Conservation (phyloP, 1,140 invertebrate genomes). For the Halotydeus destructor region DNA sequence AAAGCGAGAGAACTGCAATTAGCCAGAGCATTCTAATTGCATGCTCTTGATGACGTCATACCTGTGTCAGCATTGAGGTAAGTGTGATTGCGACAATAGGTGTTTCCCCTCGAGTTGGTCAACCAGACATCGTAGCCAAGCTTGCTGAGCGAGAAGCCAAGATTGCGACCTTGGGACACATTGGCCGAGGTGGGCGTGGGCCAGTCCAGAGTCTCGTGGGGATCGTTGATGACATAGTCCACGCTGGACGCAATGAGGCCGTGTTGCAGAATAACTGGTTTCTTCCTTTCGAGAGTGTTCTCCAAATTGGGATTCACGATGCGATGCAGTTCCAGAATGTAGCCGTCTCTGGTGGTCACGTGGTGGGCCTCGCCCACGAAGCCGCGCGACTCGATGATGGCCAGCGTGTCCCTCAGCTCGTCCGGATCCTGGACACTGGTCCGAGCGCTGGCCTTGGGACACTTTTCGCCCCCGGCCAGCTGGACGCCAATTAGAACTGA, state of each 20-base stretch:
- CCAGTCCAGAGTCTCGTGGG: too few relatives aligned
- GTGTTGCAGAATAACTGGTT: conserved; percentile 11
- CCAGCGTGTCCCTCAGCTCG: too few relatives aligned
- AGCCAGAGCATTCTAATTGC: too few relatives aligned
- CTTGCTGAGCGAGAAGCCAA: conserved; percentile 29
- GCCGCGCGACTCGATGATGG: conserved; percentile 1
- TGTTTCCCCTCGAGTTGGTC: conserved; percentile 25
- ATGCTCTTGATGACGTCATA: too few relatives aligned
- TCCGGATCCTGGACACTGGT: too few relatives aligned
- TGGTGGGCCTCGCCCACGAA: conserved; percentile 2
- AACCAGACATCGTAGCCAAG: conserved; percentile 29
- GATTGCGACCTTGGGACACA: too few relatives aligned
- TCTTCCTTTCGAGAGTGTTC: too few relatives aligned
- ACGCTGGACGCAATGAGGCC: conserved; percentile 8
- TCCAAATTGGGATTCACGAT: conserved; percentile 8
- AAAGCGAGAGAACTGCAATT: background rate
- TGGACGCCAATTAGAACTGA: too few relatives aligned
- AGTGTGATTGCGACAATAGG: conserved; percentile 22
- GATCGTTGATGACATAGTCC: conserved; percentile 21
- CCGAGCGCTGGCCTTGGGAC: too few relatives aligned
- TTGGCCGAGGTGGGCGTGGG: too few relatives aligned
- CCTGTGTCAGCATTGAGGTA: conserved; percentile 5
- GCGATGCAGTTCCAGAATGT: conserved; percentile 4
- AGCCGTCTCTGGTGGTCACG: conserved; percentile 1
- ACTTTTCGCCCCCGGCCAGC: too few relatives aligned